A percentile compares a stretch with the other conserved stretches of the same genome.
These are phyloP conservation scores for Parotia lawesii DNA, from an alignment of 2,113 vertebrate genomes.

Conservation along the genomic window DNA sequence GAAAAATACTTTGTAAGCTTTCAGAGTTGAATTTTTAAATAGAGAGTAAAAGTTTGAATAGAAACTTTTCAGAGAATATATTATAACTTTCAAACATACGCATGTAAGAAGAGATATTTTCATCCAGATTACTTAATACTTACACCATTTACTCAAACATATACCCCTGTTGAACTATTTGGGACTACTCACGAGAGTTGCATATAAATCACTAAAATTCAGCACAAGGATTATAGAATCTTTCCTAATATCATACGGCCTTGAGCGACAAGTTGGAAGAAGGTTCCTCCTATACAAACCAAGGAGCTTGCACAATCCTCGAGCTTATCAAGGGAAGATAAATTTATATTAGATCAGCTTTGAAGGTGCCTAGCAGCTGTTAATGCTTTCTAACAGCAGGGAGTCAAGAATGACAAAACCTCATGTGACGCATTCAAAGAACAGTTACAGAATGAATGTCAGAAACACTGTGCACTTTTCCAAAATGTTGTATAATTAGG, in stretches of 20 bases:
- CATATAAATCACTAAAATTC: not conserved
- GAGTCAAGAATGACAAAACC: not conserved
- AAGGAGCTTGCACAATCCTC: not conserved
- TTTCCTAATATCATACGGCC: not conserved
- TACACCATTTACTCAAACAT: not conserved
- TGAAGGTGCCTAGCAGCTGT: not conserved
- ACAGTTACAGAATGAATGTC: not conserved
- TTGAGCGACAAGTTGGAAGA: not conserved
- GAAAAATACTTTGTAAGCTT: not conserved
- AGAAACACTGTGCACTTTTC: not conserved
- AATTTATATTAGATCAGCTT: not conserved
- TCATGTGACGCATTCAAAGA: not conserved
- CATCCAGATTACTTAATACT: not conserved
- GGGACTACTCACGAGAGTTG: not conserved
- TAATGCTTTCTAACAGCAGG: not conserved
- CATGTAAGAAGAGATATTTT: not conserved
- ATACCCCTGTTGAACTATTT: not conserved
- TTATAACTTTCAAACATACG: not conserved
- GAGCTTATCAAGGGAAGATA: not conserved
- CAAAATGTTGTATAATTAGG: not conserved
- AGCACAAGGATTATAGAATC: not conserved
- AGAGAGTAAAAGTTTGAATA: not conserved
- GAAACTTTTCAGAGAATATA: not conserved
- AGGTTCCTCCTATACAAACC: not conserved
- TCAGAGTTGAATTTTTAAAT: not conserved